Conservation (phyloP, 2,797 vertebrate genomes). For the Typhlichthys eigenmanni region DNA sequence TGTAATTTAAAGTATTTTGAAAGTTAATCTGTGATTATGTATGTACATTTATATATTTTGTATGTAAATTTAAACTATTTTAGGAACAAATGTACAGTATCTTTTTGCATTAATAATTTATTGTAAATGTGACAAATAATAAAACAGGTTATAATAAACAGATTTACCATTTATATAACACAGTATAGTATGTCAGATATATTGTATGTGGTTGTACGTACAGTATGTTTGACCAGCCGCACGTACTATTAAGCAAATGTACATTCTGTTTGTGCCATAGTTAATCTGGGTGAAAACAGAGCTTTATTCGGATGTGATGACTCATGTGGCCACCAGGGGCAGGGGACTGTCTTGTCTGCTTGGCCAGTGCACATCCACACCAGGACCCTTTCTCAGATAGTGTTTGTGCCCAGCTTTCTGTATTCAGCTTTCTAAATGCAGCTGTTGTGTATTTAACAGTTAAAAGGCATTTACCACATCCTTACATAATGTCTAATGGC, state of each 20-base stretch:
- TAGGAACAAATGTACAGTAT: no score
- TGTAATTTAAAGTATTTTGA: no score
- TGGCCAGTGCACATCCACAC: slow-evolving; percentile 20
- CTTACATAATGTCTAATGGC: slow-evolving; percentile 25
- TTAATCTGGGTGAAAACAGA: slow-evolving; percentile 49
- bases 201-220: not conserved
- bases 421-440: no score
- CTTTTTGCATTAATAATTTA: no score
- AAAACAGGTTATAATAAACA: no score
- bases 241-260: not conserved
- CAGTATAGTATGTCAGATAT: no score
- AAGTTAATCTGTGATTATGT: no score
- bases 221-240: slow-evolving; percentile 9
- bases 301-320: slow-evolving; percentile 44
- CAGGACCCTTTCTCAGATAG: slow-evolving; percentile 35
- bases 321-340: slow-evolving; percentile 32
- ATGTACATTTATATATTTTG: no score
- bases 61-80: no score
- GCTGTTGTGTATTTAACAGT: no score
- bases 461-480: slow-evolving; percentile 23
- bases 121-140: no score
- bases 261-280: slow-evolving; percentile 3
- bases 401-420: slow-evolving; percentile 26
- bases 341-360: not conserved
- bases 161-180: no score